Conservation (phyloP, 1,140 invertebrate species). For the Druon quercuslanigerum region DNA sequence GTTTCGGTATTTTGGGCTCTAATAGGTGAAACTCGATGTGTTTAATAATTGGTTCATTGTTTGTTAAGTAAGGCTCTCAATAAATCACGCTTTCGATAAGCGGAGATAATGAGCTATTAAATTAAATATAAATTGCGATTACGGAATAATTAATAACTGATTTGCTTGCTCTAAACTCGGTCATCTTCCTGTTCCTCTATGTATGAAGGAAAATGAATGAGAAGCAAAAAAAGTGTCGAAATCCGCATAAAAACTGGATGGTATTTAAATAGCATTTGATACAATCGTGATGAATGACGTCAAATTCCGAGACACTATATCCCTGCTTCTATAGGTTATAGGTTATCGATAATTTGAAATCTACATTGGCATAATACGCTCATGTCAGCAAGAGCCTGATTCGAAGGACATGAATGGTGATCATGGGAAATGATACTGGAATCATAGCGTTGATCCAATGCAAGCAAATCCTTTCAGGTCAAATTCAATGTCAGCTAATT, state of each 20-base stretch:
- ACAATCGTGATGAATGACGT: slow-evolving; percentile 21
- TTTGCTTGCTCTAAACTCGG: background rate
- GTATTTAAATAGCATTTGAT: slow-evolving; percentile 11
- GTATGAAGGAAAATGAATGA: background rate
- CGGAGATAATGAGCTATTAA: slow-evolving; percentile 8
- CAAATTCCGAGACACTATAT: slow-evolving; percentile 26
- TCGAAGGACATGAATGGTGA: background rate
- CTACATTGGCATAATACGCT: slow-evolving; percentile 9
- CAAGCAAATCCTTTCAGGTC: no score
- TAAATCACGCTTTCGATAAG: background rate
- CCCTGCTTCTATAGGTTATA: slow-evolving; percentile 9
- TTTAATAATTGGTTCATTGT: no score
- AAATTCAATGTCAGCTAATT: no score
- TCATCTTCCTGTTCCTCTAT: background rate
- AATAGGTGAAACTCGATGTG: no score
- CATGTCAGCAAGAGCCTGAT: slow-evolving; percentile 17
- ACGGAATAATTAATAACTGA: background rate
- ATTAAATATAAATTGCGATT: background rate
- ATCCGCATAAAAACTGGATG: background rate
- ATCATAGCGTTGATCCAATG: no score
- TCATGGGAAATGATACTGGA: no score
- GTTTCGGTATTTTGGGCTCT: no score
- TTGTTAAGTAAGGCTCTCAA: slow-evolving; percentile 5
- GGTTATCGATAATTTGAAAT: slow-evolving; percentile 31
- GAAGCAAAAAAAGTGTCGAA: background rate